phyloP scores from a whole-genome alignment of 2,888 invertebrate species.

The Pseudanteris insignis region DNA sequence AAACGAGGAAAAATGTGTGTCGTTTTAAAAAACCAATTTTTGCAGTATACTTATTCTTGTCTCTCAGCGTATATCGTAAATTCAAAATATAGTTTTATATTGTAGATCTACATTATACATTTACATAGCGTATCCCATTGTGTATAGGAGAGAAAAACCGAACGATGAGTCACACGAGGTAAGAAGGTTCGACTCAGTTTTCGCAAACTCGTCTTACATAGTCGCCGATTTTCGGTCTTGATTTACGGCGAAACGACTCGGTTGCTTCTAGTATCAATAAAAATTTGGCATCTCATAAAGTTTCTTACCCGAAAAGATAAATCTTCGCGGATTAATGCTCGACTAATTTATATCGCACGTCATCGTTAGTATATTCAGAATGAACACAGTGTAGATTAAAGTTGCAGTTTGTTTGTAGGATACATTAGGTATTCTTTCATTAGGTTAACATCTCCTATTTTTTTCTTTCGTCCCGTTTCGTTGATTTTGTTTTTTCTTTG shows the following conservation, averaged over 20 bases:
- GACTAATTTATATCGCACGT: constrained; percentile 36
- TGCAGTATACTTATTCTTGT: too few relatives aligned
- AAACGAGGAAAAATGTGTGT: too few relatives aligned
- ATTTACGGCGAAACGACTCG: constrained; percentile 28
- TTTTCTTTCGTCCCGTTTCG: not conserved
- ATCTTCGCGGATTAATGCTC: constrained; percentile 34
- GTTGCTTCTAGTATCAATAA: constrained; percentile 33
- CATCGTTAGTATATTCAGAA: constrained; percentile 18
- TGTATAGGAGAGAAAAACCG: too few relatives aligned
- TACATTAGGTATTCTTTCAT: constrained; percentile 29
- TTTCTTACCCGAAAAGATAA: constrained; percentile 20
- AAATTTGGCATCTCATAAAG: constrained; percentile 31
- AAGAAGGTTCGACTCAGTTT: constrained; percentile 10
- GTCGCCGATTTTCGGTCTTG: constrained; percentile 12
- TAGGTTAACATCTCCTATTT: constrained; percentile 12
- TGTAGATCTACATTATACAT: too few relatives aligned
- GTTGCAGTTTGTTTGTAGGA: constrained; percentile 23
- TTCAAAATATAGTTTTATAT: too few relatives aligned
- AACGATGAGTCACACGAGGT: too few relatives aligned
- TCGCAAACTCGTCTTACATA: constrained; percentile 9
- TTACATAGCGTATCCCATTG: too few relatives aligned
- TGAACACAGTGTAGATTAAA: constrained; percentile 19
- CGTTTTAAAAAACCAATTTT: too few relatives aligned
- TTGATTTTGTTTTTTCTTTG: not conserved
- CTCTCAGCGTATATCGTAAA: too few relatives aligned